phyloP scores from a whole-genome alignment of 2,888 invertebrate genomes.

The Heliconius hortense region DNA sequence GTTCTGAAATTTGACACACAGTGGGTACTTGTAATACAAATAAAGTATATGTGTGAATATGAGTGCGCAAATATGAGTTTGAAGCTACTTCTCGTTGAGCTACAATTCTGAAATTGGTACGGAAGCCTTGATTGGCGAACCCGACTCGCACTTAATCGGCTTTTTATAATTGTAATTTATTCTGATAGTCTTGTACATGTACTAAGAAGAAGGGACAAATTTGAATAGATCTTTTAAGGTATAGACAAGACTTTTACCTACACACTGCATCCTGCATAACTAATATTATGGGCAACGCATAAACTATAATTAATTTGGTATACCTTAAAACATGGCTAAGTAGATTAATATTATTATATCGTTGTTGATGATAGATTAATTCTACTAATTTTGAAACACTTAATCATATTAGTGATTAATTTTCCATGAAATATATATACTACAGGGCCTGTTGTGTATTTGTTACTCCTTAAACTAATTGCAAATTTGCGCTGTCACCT shows the following conservation, averaged over 20 bases:
- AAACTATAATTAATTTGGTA: not conserved
- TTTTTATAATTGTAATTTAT: too few species aligned
- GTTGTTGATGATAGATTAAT: not conserved
- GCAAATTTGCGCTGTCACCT: constrained; percentile 10
- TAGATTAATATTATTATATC: not conserved
- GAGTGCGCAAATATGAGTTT: too few species aligned
- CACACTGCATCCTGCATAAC: too few species aligned
- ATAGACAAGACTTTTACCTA: too few species aligned
- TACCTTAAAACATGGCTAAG: not conserved
- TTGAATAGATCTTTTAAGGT: not conserved
- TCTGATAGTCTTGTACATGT: too few species aligned
- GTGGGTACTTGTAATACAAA: too few species aligned
- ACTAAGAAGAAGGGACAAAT: not conserved
- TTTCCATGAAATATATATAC: constrained; percentile 3
- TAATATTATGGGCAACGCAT: not conserved
- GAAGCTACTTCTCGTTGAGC: too few species aligned
- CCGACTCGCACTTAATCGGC: too few species aligned
- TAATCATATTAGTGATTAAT: not conserved
- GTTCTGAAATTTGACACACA: too few species aligned
- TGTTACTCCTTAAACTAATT: constrained; percentile 12
- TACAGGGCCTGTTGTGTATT: not conserved
- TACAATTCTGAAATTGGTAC: too few species aligned
- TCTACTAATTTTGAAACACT: not conserved
- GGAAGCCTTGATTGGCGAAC: too few species aligned
- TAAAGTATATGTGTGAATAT: too few species aligned